Percentiles rank a stretch among this genome's conserved stretches.
phyloP scores from a whole-genome alignment of 2,888 invertebrate genomes.

The Thera obeliscata region DNA sequence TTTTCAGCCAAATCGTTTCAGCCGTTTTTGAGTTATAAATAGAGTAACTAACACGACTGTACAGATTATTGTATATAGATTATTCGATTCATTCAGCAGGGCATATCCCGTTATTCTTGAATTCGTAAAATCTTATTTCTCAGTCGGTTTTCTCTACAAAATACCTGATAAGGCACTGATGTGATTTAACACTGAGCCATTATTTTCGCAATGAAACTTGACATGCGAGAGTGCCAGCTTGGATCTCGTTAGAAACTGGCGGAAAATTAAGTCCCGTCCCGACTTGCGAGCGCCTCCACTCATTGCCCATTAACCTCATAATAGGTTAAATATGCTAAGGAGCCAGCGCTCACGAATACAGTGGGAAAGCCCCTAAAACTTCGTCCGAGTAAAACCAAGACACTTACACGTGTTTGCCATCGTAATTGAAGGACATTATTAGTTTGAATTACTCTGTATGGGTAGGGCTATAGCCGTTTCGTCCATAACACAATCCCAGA shows the following conservation, averaged over 20 bases:
- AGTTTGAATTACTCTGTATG: conserved; percentile 34
- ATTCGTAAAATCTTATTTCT: conserved; percentile 15
- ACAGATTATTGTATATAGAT: no score
- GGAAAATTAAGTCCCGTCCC: conserved; percentile 64
- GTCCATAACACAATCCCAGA: conserved; percentile 12
- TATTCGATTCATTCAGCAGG: neutral
- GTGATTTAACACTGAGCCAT: conserved; percentile 39
- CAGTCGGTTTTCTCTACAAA: conserved; percentile 22
- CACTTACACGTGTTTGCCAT: conserved; percentile 39
- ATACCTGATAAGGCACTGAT: conserved; percentile 31
- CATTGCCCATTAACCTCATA: conserved; percentile 78
- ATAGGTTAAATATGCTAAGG: conserved; percentile 79
- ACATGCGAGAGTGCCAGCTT: conserved; percentile 40
- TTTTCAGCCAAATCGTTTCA: no score
- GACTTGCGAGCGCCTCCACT: conserved; percentile 57
- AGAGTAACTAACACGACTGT: no score
- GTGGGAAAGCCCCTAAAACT: conserved; percentile 51
- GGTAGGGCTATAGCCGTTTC: conserved; percentile 16
- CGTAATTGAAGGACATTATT: conserved; percentile 41
- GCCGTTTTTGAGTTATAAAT: no score
- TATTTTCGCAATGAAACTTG: conserved; percentile 41
- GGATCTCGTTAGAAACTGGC: conserved; percentile 64
- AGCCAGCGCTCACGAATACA: conserved; percentile 61
- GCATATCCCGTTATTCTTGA: neutral
- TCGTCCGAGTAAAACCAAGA: conserved; percentile 41